These are phyloP conservation scores for Eupithecia pulchellata DNA, from an alignment of 2,888 invertebrate species.

Conservation along the genomic window DNA sequence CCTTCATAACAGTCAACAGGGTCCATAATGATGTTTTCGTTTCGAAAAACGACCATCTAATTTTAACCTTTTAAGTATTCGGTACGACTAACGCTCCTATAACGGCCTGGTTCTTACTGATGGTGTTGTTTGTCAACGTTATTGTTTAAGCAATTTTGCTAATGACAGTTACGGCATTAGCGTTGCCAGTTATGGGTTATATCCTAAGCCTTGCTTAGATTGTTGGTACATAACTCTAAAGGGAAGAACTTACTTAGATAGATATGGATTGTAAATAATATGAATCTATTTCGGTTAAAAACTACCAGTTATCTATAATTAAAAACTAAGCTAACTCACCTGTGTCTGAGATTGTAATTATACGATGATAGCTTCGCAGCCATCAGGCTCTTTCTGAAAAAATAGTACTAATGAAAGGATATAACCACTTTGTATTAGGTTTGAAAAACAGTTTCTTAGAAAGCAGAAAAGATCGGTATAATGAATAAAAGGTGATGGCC, in stretches of 20 bases:
- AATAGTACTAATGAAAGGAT: too few species aligned
- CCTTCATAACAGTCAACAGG: slow-evolving; percentile 71
- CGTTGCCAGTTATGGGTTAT: not conserved
- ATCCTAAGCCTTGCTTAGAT: not conserved
- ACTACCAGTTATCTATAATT: too few species aligned
- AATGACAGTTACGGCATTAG: slow-evolving; percentile 2
- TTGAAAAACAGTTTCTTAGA: too few species aligned
- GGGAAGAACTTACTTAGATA: not conserved
- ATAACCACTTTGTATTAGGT: too few species aligned
- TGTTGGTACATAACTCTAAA: not conserved
- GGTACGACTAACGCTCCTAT: slow-evolving; percentile 30
- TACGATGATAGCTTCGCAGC: too few species aligned
- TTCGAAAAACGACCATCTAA: slow-evolving; percentile 58
- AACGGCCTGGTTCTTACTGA: slow-evolving; percentile 34
- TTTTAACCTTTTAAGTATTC: slow-evolving; percentile 39
- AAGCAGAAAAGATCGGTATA: too few species aligned
- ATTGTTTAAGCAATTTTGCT: slow-evolving; percentile 37
- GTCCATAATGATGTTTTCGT: slow-evolving; percentile 63
- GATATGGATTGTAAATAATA: not conserved
- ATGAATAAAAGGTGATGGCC: too few species aligned
- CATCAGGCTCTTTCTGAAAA: too few species aligned
- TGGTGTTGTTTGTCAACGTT: slow-evolving; percentile 38
- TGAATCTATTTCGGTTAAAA: not conserved
- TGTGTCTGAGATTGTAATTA: too few species aligned
- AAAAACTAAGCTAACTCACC: too few species aligned